Conservation (phyloP, 2,113 vertebrate genomes). For the Vulpes lagopus region DNA sequence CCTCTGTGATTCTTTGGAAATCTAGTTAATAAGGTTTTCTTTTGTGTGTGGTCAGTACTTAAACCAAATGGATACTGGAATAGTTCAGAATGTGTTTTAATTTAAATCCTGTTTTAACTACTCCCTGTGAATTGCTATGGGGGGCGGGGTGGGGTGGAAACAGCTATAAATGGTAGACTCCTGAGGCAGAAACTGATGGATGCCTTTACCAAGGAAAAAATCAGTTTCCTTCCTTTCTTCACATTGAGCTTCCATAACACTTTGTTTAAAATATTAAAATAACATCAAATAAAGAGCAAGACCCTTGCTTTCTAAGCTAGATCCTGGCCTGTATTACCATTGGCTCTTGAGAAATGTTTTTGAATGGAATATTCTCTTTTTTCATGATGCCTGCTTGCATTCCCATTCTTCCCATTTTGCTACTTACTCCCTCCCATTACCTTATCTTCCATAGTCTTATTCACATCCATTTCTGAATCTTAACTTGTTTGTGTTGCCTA, state of each 20-base stretch:
- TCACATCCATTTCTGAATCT: background rate
- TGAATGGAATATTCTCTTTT: background rate
- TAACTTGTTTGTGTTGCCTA: background rate
- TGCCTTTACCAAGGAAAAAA: background rate
- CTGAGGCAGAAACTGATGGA: background rate
- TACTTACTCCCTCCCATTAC: background rate
- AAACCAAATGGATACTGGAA: background rate
- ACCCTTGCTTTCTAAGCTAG: background rate
- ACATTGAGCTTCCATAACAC: background rate
- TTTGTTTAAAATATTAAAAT: conserved; percentile 48
- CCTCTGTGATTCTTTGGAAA: background rate
- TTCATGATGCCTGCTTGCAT: background rate
- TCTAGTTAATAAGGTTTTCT: background rate
- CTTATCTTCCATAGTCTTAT: background rate
- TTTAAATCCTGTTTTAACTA: conserved; percentile 14
- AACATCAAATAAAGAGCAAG: background rate
- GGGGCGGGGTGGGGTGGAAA: too few species aligned
- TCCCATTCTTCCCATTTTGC: background rate
- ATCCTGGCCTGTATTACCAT: background rate
- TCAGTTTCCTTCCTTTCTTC: background rate
- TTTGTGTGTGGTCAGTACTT: background rate
- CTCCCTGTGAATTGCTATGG: background rate
- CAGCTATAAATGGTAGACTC: background rate
- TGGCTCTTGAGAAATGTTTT: background rate
- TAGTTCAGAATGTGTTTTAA: background rate